Percentiles rank a stretch among this genome's conserved stretches.
phyloP scores from a whole-genome alignment of 2,888 invertebrate genomes.

The Volucella zonaria region DNA sequence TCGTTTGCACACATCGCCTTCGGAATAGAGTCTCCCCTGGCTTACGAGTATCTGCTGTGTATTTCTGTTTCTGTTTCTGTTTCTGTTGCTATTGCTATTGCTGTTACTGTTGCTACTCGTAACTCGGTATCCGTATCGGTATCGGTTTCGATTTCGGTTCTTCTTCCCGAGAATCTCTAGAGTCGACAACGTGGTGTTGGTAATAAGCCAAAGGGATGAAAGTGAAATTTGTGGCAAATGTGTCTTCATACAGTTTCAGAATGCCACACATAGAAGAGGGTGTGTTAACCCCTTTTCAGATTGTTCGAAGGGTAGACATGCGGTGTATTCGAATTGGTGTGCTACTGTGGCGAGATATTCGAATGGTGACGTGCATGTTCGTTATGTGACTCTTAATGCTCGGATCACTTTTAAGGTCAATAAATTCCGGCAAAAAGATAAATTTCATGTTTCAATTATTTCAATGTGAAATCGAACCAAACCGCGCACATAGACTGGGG shows the following conservation, averaged over 20 bases:
- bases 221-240: conserved; percentile 72
- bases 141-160: neutral
- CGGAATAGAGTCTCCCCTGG: conserved; percentile 35
- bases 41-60: conserved; percentile 35
- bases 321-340: neutral
- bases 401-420: conserved; percentile 73
- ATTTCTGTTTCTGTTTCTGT: conserved; percentile 2
- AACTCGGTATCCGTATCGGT: conserved; percentile 4
- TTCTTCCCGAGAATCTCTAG: conserved; percentile 33
- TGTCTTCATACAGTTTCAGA: neutral
- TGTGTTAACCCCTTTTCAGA: conserved; percentile 60
- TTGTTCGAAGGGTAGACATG: neutral
- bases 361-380: conserved; percentile 56
- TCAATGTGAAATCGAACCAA: conserved; percentile 67
- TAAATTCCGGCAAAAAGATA: conserved; percentile 71
- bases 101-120: neutral
- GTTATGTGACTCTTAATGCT: conserved; percentile 73
- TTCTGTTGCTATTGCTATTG: neutral
- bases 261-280: conserved; percentile 13
- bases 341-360: too few relatives aligned
- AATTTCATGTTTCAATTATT: conserved; percentile 74
- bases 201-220: conserved; percentile 72
- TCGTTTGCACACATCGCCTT: conserved; percentile 10
- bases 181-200: conserved; percentile 34
- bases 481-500: neutral